Base-by-base conservation (phyloP, 2,797 vertebrate genomes). In the Enteromius argenteus region DNA sequence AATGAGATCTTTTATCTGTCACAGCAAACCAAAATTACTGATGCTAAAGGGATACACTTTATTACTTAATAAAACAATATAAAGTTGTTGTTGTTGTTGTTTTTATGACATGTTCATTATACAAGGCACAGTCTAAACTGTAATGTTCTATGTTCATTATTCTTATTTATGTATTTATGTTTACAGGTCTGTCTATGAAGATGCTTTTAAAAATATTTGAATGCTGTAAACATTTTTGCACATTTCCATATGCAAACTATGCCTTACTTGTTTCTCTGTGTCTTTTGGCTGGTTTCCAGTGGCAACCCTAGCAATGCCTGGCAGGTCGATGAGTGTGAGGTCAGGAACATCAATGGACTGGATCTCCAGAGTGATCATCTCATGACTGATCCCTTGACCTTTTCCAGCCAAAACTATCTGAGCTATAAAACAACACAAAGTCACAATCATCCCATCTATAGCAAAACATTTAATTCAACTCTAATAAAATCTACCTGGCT, bases 261-360 rank as follows among this genome's bases (percentile, higher is more conserved):
- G 3, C 15, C 44, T 82, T 67, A 95, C 95, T 94, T 94, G 92
- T 4, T 89, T 21, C 5, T 92, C 93, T 0, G 94, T 96, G 83
- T 96, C 92, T 42, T 30, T 35, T 21, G 94, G 94, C 85, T 96
- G 96, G 46, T 94, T 83, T 0, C 89, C 93, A 23, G 94, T 79
- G 0, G 95, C 90, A 60, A 95, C 92, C 84, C 95, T 92, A 79
- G 94, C 88, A 73, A 96, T 96, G 37, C 95, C 95, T 0, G 96
- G 96, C 8, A 96, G 91, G 86, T 96, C 95, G 32, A 95, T 96
- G 5, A 96, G 89, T 0, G 96, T 96, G 77, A 96, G 88, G 3
- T 96, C 95, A 1, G 94, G 94, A 21, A 95, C 94, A 0, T 91
- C 37, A 0, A 89, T 86, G 13, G 94, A 95, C 11, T 9, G 10